phyloP scores from a whole-genome alignment of 2,113 vertebrate genomes.

The Alaudala cheleensis region DNA sequence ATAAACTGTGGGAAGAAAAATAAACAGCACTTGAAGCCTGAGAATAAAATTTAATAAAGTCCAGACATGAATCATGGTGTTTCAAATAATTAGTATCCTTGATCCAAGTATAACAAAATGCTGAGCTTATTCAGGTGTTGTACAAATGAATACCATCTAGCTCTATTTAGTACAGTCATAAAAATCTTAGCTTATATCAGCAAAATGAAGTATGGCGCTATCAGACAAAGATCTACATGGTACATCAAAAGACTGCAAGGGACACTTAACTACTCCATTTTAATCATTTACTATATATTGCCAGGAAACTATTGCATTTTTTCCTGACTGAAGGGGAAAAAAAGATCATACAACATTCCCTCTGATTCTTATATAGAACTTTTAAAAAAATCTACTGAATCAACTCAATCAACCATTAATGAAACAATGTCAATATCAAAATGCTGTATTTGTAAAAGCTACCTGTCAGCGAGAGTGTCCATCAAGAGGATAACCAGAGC shows the following conservation, averaged over 20 bases:
- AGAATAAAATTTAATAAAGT: neutral
- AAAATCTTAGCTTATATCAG: neutral
- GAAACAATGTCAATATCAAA: neutral
- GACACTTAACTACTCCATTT: neutral
- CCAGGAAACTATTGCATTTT: neutral
- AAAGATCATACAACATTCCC: neutral
- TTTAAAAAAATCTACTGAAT: neutral
- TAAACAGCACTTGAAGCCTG: neutral
- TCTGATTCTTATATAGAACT: neutral
- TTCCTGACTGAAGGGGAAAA: neutral
- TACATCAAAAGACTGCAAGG: neutral
- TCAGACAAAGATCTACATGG: neutral
- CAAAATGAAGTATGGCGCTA: neutral
- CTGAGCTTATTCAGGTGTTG: neutral
- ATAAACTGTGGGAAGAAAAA: neutral
- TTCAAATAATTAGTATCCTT: neutral
- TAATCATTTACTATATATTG: neutral
- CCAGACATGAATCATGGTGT: neutral
- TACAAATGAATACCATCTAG: neutral
- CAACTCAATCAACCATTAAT: neutral
- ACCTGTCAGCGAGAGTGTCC: neutral
- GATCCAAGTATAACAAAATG: conserved; percentile 1
- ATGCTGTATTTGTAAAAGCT: neutral
- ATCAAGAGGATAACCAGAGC: neutral
- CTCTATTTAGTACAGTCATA: neutral